Conservation (phyloP, 2,113 vertebrate species). For the Oophaga pumilio region DNA sequence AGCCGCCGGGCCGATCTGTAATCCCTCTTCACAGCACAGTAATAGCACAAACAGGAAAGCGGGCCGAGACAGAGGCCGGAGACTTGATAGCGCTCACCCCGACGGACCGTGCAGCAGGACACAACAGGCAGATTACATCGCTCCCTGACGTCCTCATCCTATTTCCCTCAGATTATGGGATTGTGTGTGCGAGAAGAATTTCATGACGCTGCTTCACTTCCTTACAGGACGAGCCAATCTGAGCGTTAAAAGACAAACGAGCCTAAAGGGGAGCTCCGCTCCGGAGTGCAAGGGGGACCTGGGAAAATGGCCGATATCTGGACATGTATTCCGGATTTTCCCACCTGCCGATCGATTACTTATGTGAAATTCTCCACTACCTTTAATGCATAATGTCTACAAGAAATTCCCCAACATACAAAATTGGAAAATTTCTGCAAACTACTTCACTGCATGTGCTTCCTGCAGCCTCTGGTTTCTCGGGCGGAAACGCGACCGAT, state of each 20-base stretch:
- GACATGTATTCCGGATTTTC: too few relatives aligned
- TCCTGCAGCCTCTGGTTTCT: too few relatives aligned
- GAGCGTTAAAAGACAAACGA: background rate
- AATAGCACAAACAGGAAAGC: constrained; percentile 59
- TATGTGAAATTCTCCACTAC: too few relatives aligned
- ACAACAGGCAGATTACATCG: constrained; percentile 52
- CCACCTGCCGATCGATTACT: too few relatives aligned
- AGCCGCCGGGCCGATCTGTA: background rate
- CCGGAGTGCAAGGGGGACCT: background rate
- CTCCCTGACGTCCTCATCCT: constrained; percentile 45
- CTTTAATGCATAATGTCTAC: too few relatives aligned
- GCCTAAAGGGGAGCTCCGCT: background rate
- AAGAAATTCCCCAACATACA: too few relatives aligned
- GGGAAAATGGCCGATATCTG: too few relatives aligned
- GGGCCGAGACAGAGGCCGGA: constrained; percentile 46
- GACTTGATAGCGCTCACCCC: constrained; percentile 25
- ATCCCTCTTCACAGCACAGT: background rate
- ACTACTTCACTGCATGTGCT: too few relatives aligned
- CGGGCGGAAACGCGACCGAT: too few relatives aligned
- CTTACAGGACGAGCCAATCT: constrained; percentile 32
- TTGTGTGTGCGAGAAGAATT: constrained; percentile 41
- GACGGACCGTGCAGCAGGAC: constrained; percentile 37
- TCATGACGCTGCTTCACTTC: constrained; percentile 46
- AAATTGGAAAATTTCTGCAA: too few relatives aligned
- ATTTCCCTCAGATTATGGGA: constrained; percentile 48